These are phyloP conservation scores for Meloidogyne chitwoodi DNA, from an alignment of 1,140 invertebrate species.

Conservation along the genomic window DNA sequence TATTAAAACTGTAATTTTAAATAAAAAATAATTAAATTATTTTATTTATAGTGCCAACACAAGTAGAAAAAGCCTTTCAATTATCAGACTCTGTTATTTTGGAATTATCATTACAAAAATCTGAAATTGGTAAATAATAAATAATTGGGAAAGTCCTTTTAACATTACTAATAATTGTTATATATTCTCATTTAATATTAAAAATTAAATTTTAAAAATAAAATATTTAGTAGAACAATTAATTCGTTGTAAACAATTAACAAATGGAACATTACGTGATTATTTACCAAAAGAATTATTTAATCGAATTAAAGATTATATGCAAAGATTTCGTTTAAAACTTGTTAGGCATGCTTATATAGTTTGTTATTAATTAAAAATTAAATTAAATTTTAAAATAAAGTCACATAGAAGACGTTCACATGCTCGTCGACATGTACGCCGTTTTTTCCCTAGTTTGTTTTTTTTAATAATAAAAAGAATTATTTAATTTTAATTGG, in stretches of 20 bases:
- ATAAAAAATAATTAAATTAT: constrained; percentile 4
- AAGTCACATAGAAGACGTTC: not conserved
- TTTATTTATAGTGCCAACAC: constrained; percentile 21
- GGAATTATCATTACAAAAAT: constrained; percentile 31
- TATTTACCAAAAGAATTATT: constrained; percentile 11
- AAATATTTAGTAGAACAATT: not conserved
- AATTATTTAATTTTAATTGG: no score
- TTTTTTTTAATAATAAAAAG: not conserved
- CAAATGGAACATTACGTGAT: constrained; percentile 1
- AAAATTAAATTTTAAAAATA: not conserved
- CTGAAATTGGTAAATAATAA: constrained; percentile 10
- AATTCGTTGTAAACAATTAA: constrained; percentile 14
- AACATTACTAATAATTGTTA: no score
- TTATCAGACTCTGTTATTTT: constrained; percentile 28
- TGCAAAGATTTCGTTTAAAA: not conserved
- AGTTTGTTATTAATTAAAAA: not conserved
- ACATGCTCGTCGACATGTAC: constrained; percentile 3
- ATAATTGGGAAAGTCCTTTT: no score
- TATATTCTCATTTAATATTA: not conserved
- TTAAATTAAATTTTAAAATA: not conserved
- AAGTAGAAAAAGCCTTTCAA: constrained; percentile 24
- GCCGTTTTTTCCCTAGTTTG: constrained; percentile 9
- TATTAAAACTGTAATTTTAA: not conserved
- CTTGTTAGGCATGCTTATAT: not conserved
- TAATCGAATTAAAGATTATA: constrained; percentile 6